Evolutionary conservation across 1,140 invertebrate species (phyloP), one percentile per base, ranked within the genome.

Genomic region (Phthorimaea operculella): DNA sequence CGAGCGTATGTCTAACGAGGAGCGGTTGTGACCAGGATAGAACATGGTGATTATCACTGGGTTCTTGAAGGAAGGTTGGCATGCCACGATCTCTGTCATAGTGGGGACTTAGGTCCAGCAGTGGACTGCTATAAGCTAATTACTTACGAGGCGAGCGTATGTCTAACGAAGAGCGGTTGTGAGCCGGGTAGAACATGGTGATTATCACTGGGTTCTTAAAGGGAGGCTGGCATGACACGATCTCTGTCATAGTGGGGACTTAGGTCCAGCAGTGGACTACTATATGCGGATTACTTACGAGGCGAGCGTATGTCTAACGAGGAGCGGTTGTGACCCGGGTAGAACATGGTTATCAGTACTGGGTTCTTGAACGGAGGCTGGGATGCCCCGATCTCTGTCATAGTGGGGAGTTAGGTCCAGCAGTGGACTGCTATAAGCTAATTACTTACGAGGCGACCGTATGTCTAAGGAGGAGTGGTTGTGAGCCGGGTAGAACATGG

Each of bases 251-350:
- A 1, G 76, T 76, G 0, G n/a, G n/a, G n/a, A n/a, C n/a, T n/a
- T n/a, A n/a, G n/a, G n/a, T n/a, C n/a, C n/a, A n/a, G n/a, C n/a
- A n/a, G n/a, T n/a, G n/a, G n/a, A n/a, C n/a, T n/a, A n/a, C n/a
- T n/a, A n/a, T n/a, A n/a, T n/a, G n/a, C n/a, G n/a, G n/a, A n/a
- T n/a, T 6, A 68, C 73, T 68, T 28, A 81, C 76, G 60, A 5
- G 72, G 66, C 7, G 63, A 62, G 17, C 68, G 59, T 12, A 78
- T 66, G 52, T 82, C 74, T 5, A 74, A 12, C 0, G 70, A 79
- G 7, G 56, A 54, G 3, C 14, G 52, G 7, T 74, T 68, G 17
- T 45, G 52, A 0, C 54, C 70, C 51, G 63, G 66, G 2, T 70
- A 63, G 57, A 80, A 76, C 57, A 63, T 63, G 58, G 61, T 64